Conservation (phyloP, 2,113 vertebrate species). For the Takifugu bimaculatus region DNA sequence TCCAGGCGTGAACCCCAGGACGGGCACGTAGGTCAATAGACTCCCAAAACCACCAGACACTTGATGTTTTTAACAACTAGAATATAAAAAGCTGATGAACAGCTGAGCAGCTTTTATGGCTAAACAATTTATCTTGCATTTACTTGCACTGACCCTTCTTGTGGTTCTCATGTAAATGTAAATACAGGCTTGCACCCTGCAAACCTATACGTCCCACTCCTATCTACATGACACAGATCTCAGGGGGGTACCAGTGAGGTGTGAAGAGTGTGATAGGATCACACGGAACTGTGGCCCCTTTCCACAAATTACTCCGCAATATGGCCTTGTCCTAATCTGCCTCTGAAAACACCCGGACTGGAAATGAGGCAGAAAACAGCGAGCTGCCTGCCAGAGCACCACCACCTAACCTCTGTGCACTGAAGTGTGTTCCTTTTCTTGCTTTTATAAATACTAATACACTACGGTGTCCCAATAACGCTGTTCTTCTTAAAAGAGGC, state of each 20-base stretch:
- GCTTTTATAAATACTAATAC: slow-evolving; percentile 61
- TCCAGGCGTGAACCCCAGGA: slow-evolving; percentile 56
- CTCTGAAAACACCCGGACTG: slow-evolving; percentile 50
- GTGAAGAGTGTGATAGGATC: slow-evolving; percentile 68
- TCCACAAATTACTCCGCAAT: slow-evolving; percentile 65
- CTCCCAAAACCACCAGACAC: slow-evolving; percentile 27
- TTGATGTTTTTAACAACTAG: slow-evolving; percentile 2
- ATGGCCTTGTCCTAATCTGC: slow-evolving; percentile 57
- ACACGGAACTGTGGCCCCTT: slow-evolving; percentile 45
- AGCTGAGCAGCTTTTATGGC: no score
- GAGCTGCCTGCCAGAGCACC: slow-evolving; percentile 47
- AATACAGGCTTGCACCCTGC: slow-evolving; percentile 2
- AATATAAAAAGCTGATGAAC: no score
- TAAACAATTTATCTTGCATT: not conserved
- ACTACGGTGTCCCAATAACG: slow-evolving; percentile 24
- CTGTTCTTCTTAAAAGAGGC: slow-evolving; percentile 18
- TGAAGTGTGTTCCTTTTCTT: slow-evolving; percentile 45
- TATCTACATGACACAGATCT: slow-evolving; percentile 39
- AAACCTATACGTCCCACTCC: slow-evolving; percentile 3
- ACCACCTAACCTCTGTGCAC: slow-evolving; percentile 55
- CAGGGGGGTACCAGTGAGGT: slow-evolving; percentile 46
- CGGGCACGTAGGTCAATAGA: slow-evolving; percentile 53
- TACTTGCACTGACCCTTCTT: not conserved
- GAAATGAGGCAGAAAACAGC: slow-evolving; percentile 69
- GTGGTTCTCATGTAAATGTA: not conserved